These are phyloP conservation scores for Plagodis dolabraria DNA, from an alignment of 2,888 invertebrate species.

Conservation along the genomic window DNA sequence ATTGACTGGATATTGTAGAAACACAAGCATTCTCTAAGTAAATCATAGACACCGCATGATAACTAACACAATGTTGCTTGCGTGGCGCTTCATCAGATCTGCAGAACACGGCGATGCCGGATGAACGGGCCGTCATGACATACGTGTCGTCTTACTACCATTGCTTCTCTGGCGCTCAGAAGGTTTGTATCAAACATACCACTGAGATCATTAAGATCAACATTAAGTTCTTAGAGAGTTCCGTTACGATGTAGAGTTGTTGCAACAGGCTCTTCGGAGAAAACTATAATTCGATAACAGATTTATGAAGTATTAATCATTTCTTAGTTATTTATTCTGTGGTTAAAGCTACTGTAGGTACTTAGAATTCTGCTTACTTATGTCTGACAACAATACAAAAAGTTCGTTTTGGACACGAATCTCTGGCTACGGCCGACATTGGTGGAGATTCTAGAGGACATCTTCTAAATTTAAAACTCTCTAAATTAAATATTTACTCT, in stretches of 20 bases:
- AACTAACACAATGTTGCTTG: slow-evolving; percentile 79
- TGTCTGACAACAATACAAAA: slow-evolving; percentile 13
- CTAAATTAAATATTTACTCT: too few relatives aligned
- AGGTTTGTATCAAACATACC: slow-evolving; percentile 88
- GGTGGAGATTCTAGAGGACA: too few relatives aligned
- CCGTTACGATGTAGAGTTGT: slow-evolving; percentile 19
- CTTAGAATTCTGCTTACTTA: neutral
- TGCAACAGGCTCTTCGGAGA: slow-evolving; percentile 7
- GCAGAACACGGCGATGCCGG: slow-evolving; percentile 99
- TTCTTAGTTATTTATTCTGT: too few relatives aligned
- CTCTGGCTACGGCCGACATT: slow-evolving; percentile 2
- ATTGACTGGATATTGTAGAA: slow-evolving; percentile 22
- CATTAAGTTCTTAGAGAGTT: slow-evolving; percentile 49
- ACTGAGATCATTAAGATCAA: slow-evolving; percentile 18
- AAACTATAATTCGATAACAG: too few relatives aligned
- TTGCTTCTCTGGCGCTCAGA: slow-evolving; percentile 99
- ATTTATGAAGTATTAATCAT: too few relatives aligned
- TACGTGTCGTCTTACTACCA: slow-evolving; percentile 99
- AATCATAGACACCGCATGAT: slow-evolving; percentile 66
- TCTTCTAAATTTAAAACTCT: too few relatives aligned
- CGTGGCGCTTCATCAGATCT: slow-evolving; percentile 90
- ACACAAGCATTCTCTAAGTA: slow-evolving; percentile 56
- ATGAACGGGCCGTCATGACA: slow-evolving; percentile 99
- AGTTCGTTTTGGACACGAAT: neutral
- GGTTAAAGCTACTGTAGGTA: too few relatives aligned